Base-by-base conservation (phyloP, 2,888 invertebrate genomes). In the Harpagoxenus sublaevis region DNA sequence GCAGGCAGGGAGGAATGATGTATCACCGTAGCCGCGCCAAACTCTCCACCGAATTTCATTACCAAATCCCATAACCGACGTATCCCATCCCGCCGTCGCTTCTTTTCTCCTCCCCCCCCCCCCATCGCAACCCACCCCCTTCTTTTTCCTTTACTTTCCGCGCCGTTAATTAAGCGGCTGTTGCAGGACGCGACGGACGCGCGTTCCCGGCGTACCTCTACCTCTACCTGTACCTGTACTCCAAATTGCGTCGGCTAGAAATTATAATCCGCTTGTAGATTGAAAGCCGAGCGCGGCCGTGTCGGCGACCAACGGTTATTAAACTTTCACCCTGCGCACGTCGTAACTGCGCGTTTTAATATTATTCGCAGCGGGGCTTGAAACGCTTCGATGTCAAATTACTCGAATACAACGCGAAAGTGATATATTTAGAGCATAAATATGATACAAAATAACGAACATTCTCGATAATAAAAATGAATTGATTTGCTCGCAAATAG, bases 11-110 rank as follows among this genome's bases (percentile, higher is more conserved):
- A 82, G 88, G 85, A 87, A 91, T 91, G 90, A 91, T 91, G 88
- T 91, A 91, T 91, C 91, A 89, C 88, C 88, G 73, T 84, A 75
- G 73, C 85, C 79, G 87, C 79, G 87, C 89, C 88, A 87, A 90
- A 87, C 88, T 88, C 90, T 86, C 84, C 89, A 86, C 86, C 88
- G 89, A 91, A 91, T 91, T 91, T 91, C 90, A 91, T 91, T 91
- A 91, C 88, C 91, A 89, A 91, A 91, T 91, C 91, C 89, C 89
- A 90, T 91, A 91, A 91, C 87, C 87, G 85, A 85, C 87, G 89
- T 88, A 89, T 68, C 51, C 55, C 86, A 62, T 68, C 57, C 39
- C 66, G 70, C 31, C 62, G 60, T 42, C 84, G 60, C 84, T 85
- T 88, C 84, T 88, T 28, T 84, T 82, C 57, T n/a, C 42, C 45